Evolutionary conservation across 2,888 invertebrate genomes (phyloP).

Genomic region (Unio delphinus): DNA sequence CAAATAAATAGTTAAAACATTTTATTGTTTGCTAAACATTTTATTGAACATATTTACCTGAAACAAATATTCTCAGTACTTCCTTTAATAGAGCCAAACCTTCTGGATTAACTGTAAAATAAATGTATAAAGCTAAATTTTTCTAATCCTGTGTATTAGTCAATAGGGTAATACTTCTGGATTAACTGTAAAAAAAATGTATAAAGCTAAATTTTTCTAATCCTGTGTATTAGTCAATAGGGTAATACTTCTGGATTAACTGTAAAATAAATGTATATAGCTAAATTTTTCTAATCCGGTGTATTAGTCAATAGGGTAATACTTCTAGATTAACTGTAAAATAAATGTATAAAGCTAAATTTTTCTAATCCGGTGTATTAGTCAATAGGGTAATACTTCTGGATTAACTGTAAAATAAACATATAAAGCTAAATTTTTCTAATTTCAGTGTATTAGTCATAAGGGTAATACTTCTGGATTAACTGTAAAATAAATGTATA

Average conservation of each 20-base stretch:
- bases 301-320: too few species aligned
- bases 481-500: too few species aligned
- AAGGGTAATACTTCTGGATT: neutral
- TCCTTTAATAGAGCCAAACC: constrained; percentile 39
- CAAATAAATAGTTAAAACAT: neutral
- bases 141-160: too few species aligned
- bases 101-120: constrained; percentile 42
- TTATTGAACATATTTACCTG: constrained; percentile 27
- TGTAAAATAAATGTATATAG: constrained; percentile 19
- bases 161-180: constrained; percentile 17
- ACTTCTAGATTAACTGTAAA: constrained; percentile 44
- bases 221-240: too few species aligned
- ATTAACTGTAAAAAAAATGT: constrained; percentile 34
- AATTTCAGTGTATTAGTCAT: too few species aligned
- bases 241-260: constrained; percentile 33
- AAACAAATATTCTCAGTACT: constrained; percentile 44
- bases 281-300: neutral
- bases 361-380: neutral
- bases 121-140: neutral
- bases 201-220: neutral
- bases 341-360: neutral
- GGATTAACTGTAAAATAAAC: constrained; percentile 37
- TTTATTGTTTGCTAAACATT: neutral
- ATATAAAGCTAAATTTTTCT: neutral
- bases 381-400: constrained; percentile 12